phyloP scores from a whole-genome alignment of 2,888 invertebrate genomes.

The Caenorhabditis wallacei region DNA sequence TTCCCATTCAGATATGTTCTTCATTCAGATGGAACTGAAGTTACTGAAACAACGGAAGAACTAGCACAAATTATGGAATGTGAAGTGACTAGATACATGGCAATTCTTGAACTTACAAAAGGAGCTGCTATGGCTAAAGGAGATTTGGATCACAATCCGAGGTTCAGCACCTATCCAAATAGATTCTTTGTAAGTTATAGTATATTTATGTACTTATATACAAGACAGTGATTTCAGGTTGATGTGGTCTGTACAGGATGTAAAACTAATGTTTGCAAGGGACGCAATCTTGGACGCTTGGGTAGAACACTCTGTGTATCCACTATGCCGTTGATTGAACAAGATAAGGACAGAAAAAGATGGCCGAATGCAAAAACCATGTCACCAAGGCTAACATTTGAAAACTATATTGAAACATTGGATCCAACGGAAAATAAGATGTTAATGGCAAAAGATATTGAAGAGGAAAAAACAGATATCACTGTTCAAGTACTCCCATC shows the following conservation, averaged over 20 bases:
- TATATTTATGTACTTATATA: background rate
- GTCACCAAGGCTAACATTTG: constrained; percentile 37
- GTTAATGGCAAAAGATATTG: constrained; percentile 52
- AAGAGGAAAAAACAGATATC: constrained; percentile 54
- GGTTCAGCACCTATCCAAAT: constrained; percentile 14
- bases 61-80: constrained; percentile 44
- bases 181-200: constrained; percentile 22
- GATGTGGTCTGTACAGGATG: constrained; percentile 53
- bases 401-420: constrained; percentile 49
- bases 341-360: constrained; percentile 46
- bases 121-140: constrained; percentile 43
- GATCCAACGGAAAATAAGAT: constrained; percentile 51
- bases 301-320: constrained; percentile 46
- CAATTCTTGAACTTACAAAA: constrained; percentile 51
- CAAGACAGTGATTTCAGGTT: constrained; percentile 1
- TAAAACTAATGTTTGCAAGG: constrained; percentile 38
- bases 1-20: constrained; percentile 52
- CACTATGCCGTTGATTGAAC: constrained; percentile 53
- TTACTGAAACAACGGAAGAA: constrained; percentile 41
- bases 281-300: constrained; percentile 32
- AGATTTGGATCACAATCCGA: constrained; percentile 44
- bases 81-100: constrained; percentile 56
- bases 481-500: constrained; percentile 47
- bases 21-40: constrained; percentile 32
- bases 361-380: constrained; percentile 49